Base-by-base conservation (phyloP, 2,888 invertebrate genomes). In the Hedya salicella region DNA sequence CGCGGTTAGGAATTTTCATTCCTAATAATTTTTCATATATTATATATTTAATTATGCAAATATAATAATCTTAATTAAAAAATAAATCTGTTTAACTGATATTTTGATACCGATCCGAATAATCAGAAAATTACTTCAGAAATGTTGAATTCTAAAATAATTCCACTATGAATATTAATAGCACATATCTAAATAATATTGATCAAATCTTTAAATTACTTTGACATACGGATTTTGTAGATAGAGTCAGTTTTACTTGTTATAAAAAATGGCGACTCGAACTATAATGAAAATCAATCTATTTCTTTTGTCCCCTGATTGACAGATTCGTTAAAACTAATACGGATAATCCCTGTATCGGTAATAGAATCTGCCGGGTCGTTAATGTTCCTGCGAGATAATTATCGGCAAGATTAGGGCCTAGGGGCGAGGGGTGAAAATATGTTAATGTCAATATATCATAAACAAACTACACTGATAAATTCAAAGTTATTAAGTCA, bases 261-360 rank as follows among this genome's bases (percentile, higher is more conserved):
- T 57, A 1, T 48, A 59, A 59, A 46, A 19, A 25, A 46, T 59
- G 32, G 39, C 8, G 13, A 13, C 14, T 3, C 5, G 25, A 39
- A 16, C 25, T 21, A 46, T 60, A 40, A 61, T 40, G 25, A 40
- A 48, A 48, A 61, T 54, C 42, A 36, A 50, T 61, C 14, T 48
- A 53, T 48, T 21, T 53, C 46, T 17, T 52, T 67, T 67, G 36
- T 68, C 48, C 16, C 25, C 21, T 87, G 89, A 90, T 85, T 88
- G 90, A 85, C 89, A 84, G 77, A 73, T 83, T 86, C 86, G 82
- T 89, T 88, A 86, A 79, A 83, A 83, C 82, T 86, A 84, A 88
- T 83, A 80, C 73, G 80, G 89, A 85, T 91, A 82, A 90, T 82
- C 81, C 78, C 57, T 67, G 72, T 88, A 90, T 91, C 90, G 80